A percentile compares a stretch with the other conserved stretches of the same genome.
Conservation (phyloP, 2,113 vertebrate genomes). For the Clarias batrachus region DNA sequence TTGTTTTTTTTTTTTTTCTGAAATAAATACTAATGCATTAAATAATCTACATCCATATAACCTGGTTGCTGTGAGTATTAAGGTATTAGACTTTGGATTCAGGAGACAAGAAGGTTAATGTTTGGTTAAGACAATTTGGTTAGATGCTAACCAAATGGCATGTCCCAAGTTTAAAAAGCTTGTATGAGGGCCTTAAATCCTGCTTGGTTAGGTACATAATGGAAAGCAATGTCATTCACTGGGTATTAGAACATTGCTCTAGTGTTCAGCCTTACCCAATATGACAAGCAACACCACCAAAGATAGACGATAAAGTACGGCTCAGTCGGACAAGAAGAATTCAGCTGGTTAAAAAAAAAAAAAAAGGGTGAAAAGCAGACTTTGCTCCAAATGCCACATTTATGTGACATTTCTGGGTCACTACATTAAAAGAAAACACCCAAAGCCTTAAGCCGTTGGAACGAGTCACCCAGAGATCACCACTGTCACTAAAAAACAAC, state of each 20-base stretch:
- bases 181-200: neutral
- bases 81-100: neutral
- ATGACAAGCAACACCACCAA: slow-evolving; percentile 33
- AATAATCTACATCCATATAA: neutral
- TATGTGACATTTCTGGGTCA: slow-evolving; percentile 39
- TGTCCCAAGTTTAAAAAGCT: neutral
- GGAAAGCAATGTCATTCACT: neutral
- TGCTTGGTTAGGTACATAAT: neutral
- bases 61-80: neutral
- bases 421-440: slow-evolving; percentile 8
- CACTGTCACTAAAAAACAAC: neutral
- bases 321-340: slow-evolving; percentile 22
- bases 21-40: neutral
- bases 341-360: slow-evolving; percentile 12
- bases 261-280: neutral
- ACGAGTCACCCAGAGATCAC: neutral
- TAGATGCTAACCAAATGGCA: neutral
- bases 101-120: neutral
- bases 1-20: neutral
- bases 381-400: slow-evolving; percentile 33
- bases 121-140: too few relatives aligned
- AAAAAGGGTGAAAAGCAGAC: neutral
- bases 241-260: neutral
- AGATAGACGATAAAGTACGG: slow-evolving; percentile 1
- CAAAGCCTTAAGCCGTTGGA: neutral